Conservation (phyloP, 2,797 vertebrate genomes). For the Lacerta agilis region DNA sequence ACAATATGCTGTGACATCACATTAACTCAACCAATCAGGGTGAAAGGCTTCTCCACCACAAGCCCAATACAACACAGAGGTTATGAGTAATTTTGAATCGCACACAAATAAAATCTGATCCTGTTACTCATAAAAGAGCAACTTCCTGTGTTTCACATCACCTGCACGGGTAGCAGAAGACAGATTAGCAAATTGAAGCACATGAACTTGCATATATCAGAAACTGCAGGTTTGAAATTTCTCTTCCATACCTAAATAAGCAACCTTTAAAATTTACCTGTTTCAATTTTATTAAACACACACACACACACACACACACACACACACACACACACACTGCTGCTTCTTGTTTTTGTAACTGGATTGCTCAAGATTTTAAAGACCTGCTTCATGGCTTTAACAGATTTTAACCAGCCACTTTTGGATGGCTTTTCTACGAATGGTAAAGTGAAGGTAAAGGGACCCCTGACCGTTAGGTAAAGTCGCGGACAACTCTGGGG, state of each 20-base stretch:
- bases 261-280: neutral
- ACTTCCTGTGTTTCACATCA: neutral
- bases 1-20: neutral
- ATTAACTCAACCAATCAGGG: too few relatives aligned
- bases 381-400: neutral
- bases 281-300: too few relatives aligned
- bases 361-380: too few relatives aligned
- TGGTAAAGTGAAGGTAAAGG: too few relatives aligned
- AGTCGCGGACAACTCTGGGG: too few relatives aligned
- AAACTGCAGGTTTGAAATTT: neutral
- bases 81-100: neutral
- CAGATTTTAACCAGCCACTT: too few relatives aligned
- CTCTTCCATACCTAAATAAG: neutral
- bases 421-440: neutral
- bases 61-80: neutral
- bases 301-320: too few relatives aligned
- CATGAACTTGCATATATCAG: neutral
- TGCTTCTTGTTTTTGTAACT: too few relatives aligned
- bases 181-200: neutral
- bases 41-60: neutral
- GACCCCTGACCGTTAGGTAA: too few relatives aligned
- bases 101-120: neutral
- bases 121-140: too few relatives aligned
- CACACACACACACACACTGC: too few relatives aligned
- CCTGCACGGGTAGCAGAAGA: neutral